phyloP scores from a whole-genome alignment of 2,113 vertebrate species.

The Plecotus auritus region DNA sequence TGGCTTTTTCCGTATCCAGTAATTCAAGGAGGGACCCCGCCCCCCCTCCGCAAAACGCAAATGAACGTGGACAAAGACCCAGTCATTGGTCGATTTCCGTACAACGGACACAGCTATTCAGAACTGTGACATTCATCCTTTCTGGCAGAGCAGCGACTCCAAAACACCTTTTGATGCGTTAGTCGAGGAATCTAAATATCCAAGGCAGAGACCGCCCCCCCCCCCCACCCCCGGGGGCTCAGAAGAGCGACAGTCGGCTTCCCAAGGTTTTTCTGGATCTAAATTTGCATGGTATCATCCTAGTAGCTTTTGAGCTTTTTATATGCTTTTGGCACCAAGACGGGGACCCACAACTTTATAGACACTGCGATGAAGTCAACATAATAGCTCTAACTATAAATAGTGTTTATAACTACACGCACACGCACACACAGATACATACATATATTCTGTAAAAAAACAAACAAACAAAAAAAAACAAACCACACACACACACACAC shows the following conservation, averaged over 20 bases:
- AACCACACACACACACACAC: not conserved
- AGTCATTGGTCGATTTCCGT: not conserved
- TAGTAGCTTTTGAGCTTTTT: slow-evolving; percentile 66
- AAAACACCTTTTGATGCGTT: slow-evolving; percentile 27
- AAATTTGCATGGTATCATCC: slow-evolving; percentile 66
- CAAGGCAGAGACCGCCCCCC: slow-evolving; percentile 26
- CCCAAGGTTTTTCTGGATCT: slow-evolving; percentile 63
- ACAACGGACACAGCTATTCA: not conserved
- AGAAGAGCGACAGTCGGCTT: slow-evolving; percentile 15
- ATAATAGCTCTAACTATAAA: slow-evolving; percentile 71
- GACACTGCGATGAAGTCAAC: slow-evolving; percentile 70
- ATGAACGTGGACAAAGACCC: not conserved
- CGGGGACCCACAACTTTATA: slow-evolving; percentile 68
- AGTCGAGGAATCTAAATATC: slow-evolving; percentile 47
- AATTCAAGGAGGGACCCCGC: slow-evolving; percentile 23
- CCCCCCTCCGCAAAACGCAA: too few relatives aligned
- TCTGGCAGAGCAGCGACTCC: slow-evolving; percentile 37
- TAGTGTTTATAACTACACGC: slow-evolving; percentile 71
- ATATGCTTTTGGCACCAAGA: slow-evolving; percentile 72
- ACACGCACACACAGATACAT: slow-evolving; percentile 22
- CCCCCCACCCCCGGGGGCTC: not conserved
- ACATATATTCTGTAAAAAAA: slow-evolving; percentile 65
- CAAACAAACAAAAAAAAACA: not conserved
- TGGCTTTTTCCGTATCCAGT: slow-evolving; percentile 53
- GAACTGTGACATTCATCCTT: slow-evolving; percentile 53